A percentile compares a stretch with the other conserved stretches of the same genome.
Evolutionary conservation across 2,113 vertebrate genomes (phyloP).

Genomic region (mouse (Mus musculus)): GRCm39 chr13:81298001-81298500

Average conservation of each 20-base stretch:
- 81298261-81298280: constrained; percentile 47
- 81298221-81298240: constrained; percentile 7
- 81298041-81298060: neutral
- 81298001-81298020: neutral
- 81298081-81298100: neutral
- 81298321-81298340: constrained; percentile 26
- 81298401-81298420: constrained; percentile 68
- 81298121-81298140: neutral
- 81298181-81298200: constrained; percentile 41
- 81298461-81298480: constrained; percentile 80
- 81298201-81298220: constrained; percentile 52
- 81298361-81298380: neutral
- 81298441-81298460: constrained; percentile 63
- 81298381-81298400: constrained; percentile 67
- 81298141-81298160: neutral
- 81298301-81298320: neutral
- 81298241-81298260: constrained; percentile 27
- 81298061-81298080: neutral
- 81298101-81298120: neutral
- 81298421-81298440: constrained; percentile 58
- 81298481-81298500: constrained; percentile 66
- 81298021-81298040: constrained; percentile 14
- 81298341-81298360: constrained; percentile 53
- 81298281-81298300: constrained; percentile 23
- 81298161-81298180: neutral